Conservation (phyloP, 2,797 vertebrate genomes). For the Mastacembelus armatus region DNA sequence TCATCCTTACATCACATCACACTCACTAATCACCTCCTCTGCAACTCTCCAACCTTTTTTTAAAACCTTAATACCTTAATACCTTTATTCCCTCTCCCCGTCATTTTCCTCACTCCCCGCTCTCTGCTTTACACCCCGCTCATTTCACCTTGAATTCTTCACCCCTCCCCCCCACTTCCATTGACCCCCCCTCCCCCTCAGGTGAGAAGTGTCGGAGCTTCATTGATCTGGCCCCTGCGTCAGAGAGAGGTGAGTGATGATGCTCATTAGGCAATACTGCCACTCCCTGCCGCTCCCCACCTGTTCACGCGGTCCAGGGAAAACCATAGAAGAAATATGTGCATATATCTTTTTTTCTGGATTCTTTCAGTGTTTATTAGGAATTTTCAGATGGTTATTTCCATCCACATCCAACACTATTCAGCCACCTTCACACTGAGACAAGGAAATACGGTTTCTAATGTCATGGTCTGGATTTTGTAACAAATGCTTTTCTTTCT, state of each 20-base stretch:
- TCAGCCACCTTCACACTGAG: neutral
- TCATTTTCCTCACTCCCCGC: neutral
- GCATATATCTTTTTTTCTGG: neutral
- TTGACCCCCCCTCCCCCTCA: constrained; percentile 66
- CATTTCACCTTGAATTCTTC: constrained; percentile 40
- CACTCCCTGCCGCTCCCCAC: constrained; percentile 56
- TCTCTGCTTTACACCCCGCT: constrained; percentile 26
- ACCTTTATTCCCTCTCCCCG: neutral
- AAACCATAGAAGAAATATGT: constrained; percentile 1
- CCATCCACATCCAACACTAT: neutral
- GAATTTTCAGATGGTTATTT: neutral
- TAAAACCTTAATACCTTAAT: neutral
- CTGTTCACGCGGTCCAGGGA: constrained; percentile 54
- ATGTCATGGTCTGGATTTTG: too few species aligned
- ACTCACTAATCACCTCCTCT: constrained; percentile 27
- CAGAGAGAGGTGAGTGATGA: constrained; percentile 93
- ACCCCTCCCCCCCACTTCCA: neutral
- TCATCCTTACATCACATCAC: constrained; percentile 9
- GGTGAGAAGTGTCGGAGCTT: constrained; percentile 98
- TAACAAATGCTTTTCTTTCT: too few species aligned
- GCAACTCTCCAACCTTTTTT: neutral
- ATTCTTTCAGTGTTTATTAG: constrained; percentile 5
- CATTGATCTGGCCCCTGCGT: constrained; percentile 97
- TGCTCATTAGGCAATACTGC: constrained; percentile 63
- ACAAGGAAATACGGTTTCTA: neutral